Percentiles rank a stretch among this genome's conserved stretches.
phyloP scores from a whole-genome alignment of 2,113 vertebrate species.

The Raja brachyura region DNA sequence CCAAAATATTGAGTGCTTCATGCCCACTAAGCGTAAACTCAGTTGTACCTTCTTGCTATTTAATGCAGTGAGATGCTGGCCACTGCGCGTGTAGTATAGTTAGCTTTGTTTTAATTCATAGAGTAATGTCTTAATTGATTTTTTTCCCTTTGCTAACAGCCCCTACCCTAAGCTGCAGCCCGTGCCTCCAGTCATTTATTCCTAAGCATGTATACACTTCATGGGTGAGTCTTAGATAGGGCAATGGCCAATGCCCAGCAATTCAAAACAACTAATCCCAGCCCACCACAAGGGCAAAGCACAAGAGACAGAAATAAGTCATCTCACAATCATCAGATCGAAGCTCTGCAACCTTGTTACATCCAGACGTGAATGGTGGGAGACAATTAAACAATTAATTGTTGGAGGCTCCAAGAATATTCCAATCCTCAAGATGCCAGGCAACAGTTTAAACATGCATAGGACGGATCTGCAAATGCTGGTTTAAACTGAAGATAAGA shows the following conservation, averaged over 20 bases:
- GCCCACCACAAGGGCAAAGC: neutral
- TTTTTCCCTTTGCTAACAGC: neutral
- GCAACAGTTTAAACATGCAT: too few species aligned
- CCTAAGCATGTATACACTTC: neutral
- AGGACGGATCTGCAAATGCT: too few species aligned
- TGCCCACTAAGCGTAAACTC: neutral
- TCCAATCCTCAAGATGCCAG: too few species aligned
- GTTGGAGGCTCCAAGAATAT: too few species aligned
- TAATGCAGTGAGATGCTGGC: neutral
- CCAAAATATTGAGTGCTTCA: constrained; percentile 11
- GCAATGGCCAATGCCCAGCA: neutral
- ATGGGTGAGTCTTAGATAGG: neutral
- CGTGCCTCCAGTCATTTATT: neutral
- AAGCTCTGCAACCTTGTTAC: too few species aligned
- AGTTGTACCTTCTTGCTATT: neutral
- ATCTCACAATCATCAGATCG: too few species aligned
- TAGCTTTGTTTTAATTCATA: neutral
- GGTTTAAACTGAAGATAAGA: too few species aligned
- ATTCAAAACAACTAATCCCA: neutral
- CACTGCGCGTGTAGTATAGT: neutral
- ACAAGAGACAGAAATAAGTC: too few species aligned
- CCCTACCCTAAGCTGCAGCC: neutral
- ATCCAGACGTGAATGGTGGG: too few species aligned
- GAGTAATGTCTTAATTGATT: neutral
- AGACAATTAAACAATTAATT: too few species aligned